Conservation (phyloP, 2,888 invertebrate genomes). For the Cheilosia soror region DNA sequence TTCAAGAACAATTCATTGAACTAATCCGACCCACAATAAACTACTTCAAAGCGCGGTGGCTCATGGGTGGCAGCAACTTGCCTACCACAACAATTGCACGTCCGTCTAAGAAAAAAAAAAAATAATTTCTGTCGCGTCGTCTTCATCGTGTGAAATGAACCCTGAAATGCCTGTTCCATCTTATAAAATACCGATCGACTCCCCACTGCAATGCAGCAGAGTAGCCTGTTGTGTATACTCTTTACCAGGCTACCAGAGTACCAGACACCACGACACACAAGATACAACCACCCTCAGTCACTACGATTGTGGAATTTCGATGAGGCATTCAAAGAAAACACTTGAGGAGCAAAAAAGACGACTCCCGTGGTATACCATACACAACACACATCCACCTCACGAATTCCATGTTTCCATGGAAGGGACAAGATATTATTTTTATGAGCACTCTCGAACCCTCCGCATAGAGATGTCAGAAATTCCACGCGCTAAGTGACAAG, state of each 20-base stretch:
- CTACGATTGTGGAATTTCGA: constrained; percentile 64
- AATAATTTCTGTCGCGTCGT: constrained; percentile 6
- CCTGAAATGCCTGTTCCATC: constrained; percentile 59
- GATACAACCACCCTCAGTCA: constrained; percentile 59
- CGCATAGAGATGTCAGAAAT: constrained; percentile 67
- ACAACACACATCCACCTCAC: constrained; percentile 60
- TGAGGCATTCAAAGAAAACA: constrained; percentile 62
- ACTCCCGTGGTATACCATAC: constrained; percentile 43
- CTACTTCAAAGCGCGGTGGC: constrained; percentile 29
- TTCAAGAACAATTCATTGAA: constrained; percentile 66
- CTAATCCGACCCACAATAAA: constrained; percentile 56
- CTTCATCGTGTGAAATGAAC: constrained; percentile 64
- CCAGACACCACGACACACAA: constrained; percentile 46
- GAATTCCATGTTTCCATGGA: constrained; percentile 61
- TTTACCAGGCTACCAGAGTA: constrained; percentile 58
- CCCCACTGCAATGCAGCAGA: constrained; percentile 63
- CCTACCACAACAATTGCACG: constrained; percentile 29
- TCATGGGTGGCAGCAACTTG: constrained; percentile 42
- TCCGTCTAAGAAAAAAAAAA: constrained; percentile 15
- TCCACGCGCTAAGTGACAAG: constrained; percentile 61
- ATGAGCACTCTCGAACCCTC: constrained; percentile 16
- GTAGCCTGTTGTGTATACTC: constrained; percentile 8
- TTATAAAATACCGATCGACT: constrained; percentile 15
- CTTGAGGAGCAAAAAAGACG: constrained; percentile 12
- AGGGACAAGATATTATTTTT: constrained; percentile 16